Conservation (phyloP, 2,888 invertebrate genomes). For the Dromius quadrimaculatus region DNA sequence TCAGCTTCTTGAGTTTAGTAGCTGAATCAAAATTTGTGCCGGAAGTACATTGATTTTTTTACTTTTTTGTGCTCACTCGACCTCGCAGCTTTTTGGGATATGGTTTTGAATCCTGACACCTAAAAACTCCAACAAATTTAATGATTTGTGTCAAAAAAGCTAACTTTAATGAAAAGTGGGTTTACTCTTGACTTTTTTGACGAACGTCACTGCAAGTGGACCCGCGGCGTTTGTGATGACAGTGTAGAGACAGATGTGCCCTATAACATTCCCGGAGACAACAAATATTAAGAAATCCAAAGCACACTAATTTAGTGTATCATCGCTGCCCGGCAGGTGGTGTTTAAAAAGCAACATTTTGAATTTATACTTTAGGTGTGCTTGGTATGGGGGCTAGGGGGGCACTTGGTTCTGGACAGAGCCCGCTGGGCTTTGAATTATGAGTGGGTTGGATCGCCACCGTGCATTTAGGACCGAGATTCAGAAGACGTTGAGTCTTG, state of each 20-base stretch:
- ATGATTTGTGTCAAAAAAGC: too few species aligned
- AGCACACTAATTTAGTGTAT: constrained; percentile 64
- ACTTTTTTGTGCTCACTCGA: too few species aligned
- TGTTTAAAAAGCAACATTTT: constrained; percentile 60
- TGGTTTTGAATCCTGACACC: too few species aligned
- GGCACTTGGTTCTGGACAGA: constrained; percentile 64
- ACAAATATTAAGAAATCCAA: constrained; percentile 63
- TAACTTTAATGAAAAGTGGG: too few species aligned
- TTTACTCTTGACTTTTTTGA: not conserved
- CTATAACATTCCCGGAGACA: constrained; percentile 60
- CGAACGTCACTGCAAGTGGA: constrained; percentile 10
- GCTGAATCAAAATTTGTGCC: too few species aligned
- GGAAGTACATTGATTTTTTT: too few species aligned
- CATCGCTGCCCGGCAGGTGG: constrained; percentile 63
- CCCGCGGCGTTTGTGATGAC: constrained; percentile 57
- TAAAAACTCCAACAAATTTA: too few species aligned
- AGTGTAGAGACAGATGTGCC: constrained; percentile 60
- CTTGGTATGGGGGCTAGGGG: constrained; percentile 67
- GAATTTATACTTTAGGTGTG: constrained; percentile 59
- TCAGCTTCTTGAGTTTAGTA: too few species aligned
- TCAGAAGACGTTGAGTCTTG: not conserved
- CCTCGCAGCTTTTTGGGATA: too few species aligned
- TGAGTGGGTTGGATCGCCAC: constrained; percentile 49
- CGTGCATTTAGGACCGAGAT: not conserved
- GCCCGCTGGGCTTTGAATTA: constrained; percentile 62